A percentile compares a stretch with the other conserved stretches of the same genome.
These are phyloP conservation scores for Propithecus deckenii DNA, from an alignment of 2,797 vertebrate genomes.

Conservation along the genomic window DNA sequence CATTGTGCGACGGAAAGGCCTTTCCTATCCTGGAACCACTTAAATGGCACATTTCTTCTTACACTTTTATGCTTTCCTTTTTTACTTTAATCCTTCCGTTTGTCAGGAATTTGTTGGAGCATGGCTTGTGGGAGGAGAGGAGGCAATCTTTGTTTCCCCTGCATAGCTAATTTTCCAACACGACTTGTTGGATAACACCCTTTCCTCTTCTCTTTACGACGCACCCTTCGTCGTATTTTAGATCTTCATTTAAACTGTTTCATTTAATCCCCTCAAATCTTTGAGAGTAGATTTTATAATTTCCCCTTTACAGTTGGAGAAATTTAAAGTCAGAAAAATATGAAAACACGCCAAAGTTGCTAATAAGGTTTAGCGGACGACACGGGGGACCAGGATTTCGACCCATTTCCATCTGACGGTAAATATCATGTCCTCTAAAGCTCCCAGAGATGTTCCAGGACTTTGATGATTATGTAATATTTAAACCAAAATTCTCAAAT, in stretches of 20 bases:
- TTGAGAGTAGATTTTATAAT: neutral
- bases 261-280: neutral
- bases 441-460: neutral
- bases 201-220: neutral
- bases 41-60: neutral
- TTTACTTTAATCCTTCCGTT: neutral
- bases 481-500: neutral
- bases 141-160: neutral
- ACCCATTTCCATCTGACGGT: rapidly evolving
- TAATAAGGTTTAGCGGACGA: neutral
- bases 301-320: neutral
- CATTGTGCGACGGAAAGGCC: neutral
- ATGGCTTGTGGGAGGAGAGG: no score
- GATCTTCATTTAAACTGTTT: conserved; percentile 20
- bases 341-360: neutral
- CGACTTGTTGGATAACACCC: neutral
- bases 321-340: neutral
- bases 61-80: neutral
- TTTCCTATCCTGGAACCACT: neutral
- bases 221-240: neutral
- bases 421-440: no score
- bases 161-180: neutral
- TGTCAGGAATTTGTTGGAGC: neutral
- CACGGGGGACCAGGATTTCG: neutral
- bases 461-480: neutral